phyloP scores from a whole-genome alignment of 2,888 invertebrate genomes.

The Melolontha melolontha region DNA sequence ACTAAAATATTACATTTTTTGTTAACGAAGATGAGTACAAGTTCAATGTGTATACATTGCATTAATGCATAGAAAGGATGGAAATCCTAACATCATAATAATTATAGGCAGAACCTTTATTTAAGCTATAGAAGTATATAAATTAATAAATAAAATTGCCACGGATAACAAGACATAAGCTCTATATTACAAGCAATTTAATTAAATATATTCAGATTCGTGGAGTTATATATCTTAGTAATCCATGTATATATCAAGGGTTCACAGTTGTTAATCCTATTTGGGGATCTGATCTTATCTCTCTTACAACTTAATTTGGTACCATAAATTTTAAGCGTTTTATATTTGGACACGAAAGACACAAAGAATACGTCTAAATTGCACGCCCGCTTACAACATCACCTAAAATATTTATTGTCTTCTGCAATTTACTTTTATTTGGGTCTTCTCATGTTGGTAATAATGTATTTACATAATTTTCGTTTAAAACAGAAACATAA shows the following conservation, averaged over 20 bases:
- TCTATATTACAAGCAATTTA: no score
- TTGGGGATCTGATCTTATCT: slow-evolving; percentile 48
- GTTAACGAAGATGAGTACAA: no score
- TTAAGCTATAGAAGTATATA: no score
- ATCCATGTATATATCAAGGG: slow-evolving; percentile 47
- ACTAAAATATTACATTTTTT: no score
- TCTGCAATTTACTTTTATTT: slow-evolving; percentile 10
- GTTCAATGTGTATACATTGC: no score
- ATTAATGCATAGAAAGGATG: no score
- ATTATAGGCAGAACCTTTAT: no score
- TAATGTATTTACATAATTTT: slow-evolving; percentile 20
- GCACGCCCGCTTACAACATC: slow-evolving; percentile 20
- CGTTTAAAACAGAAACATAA: no score
- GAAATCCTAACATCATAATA: no score
- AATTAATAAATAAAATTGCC: no score
- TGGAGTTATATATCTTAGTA: slow-evolving; percentile 33
- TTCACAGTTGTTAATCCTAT: slow-evolving; percentile 47
- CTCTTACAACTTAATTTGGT: slow-evolving; percentile 49
- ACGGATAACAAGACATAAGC: slow-evolving; percentile 1
- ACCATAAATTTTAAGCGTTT: slow-evolving; percentile 45
- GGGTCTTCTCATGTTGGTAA: slow-evolving; percentile 13
- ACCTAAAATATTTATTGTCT: slow-evolving; percentile 25
- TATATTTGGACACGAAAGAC: slow-evolving; percentile 21
- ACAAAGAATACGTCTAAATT: slow-evolving; percentile 26
- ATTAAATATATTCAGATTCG: no score